phyloP scores from a whole-genome alignment of 2,797 vertebrate species.

The Leuciscus waleckii region DNA sequence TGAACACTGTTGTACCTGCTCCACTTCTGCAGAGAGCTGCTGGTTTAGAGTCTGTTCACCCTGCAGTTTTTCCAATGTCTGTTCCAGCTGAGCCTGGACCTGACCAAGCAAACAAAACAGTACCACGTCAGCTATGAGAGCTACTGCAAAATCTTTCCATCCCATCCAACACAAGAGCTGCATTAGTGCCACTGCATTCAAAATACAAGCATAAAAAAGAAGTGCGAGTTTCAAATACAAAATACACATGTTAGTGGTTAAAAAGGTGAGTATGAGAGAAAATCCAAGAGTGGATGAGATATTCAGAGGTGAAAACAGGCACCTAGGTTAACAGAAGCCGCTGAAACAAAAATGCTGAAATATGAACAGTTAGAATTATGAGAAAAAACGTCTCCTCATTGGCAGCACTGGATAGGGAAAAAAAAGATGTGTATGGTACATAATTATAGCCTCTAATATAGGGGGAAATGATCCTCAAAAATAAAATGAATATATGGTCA shows the following conservation, averaged over 20 bases:
- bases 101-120: slow-evolving; percentile 60
- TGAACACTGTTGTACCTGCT: slow-evolving; percentile 78
- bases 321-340: slow-evolving; percentile 57
- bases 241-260: slow-evolving; percentile 36
- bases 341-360: slow-evolving; percentile 32
- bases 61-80: slow-evolving; percentile 75
- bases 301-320: slow-evolving; percentile 54
- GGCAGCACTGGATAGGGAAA: slow-evolving; percentile 71
- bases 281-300: slow-evolving; percentile 25
- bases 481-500: neutral
- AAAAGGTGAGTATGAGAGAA: slow-evolving; percentile 50
- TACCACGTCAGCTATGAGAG: neutral
- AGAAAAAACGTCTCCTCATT: slow-evolving; percentile 55
- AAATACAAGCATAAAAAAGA: slow-evolving; percentile 23
- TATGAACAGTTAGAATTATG: slow-evolving; percentile 59
- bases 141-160: neutral
- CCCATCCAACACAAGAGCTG: slow-evolving; percentile 5
- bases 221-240: slow-evolving; percentile 22
- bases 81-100: slow-evolving; percentile 82
- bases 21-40: slow-evolving; percentile 81
- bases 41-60: slow-evolving; percentile 78
- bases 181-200: slow-evolving; percentile 60
- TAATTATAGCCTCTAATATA: neutral
- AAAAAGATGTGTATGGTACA: slow-evolving; percentile 47
- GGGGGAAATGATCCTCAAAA: neutral